Conservation (phyloP, 2,113 vertebrate genomes). For the Grammomys surdaster region DNA sequence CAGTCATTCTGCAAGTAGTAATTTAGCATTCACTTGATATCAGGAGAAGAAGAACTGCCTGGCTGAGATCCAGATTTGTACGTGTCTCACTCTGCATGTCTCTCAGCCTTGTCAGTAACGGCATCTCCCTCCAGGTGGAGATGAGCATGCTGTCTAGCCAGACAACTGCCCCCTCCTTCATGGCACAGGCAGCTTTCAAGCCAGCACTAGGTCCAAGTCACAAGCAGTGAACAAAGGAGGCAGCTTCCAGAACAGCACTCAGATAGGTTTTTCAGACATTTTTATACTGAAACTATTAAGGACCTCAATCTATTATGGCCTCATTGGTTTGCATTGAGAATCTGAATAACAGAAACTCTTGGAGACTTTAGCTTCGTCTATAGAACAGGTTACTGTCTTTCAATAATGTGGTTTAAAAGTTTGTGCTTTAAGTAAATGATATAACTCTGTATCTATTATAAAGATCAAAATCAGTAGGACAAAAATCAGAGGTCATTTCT, state of each 20-base stretch:
- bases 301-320: neutral
- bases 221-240: neutral
- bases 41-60: constrained; percentile 47
- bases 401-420: neutral
- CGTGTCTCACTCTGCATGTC: neutral
- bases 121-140: constrained; percentile 45
- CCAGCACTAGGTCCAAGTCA: neutral
- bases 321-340: neutral
- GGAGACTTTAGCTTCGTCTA: neutral
- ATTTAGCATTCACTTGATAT: constrained; percentile 67
- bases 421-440: neutral
- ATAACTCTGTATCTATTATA: neutral
- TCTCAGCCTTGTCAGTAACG: neutral
- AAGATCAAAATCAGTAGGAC: neutral
- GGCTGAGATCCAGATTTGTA: constrained; percentile 52
- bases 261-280: neutral
- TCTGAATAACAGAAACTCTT: neutral
- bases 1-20: constrained; percentile 81
- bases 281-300: neutral
- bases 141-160: neutral
- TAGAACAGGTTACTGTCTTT: neutral
- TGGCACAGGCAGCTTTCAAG: neutral
- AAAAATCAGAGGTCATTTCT: neutral
- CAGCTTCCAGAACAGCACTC: neutral
- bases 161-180: neutral